Evolutionary conservation across 2,888 invertebrate genomes (phyloP), one percentile per base, ranked within the genome.

Genomic region (Mimumesa dahlbomi): DNA sequence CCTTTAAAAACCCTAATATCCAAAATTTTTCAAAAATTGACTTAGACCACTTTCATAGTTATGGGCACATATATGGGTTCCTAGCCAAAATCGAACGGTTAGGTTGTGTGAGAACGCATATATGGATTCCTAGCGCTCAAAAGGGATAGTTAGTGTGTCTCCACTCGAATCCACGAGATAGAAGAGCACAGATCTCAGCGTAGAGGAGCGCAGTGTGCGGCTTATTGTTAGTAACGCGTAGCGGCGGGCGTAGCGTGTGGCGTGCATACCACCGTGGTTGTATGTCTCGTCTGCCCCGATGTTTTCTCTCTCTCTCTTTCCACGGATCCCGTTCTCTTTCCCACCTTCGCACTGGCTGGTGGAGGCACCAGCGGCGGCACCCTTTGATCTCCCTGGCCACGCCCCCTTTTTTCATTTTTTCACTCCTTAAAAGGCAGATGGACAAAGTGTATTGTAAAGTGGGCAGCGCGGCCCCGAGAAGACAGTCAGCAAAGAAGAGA

Each of bases 371-470:
- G 72, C 80, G 81, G 88, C 89, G 89, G 89, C 85, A 77, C 76
- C 84, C 88, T 89, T 89, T 89, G 89, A 89, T 89, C 89, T 88
- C 22, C 79, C 29, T 84, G 75, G 82, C 87, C 87, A 87, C 88
- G 88, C 89, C 89, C 86, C 83, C 87, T 88, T 88, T 89, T 88
- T 88, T 87, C 85, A 85, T 89, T 88, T 88, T 88, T 88, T 88
- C 88, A 85, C 87, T 88, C 88, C 88, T 88, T 88, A 89, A 89
- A 89, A 89, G 88, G 89, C 88, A 89, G 89, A 89, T 89, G 89
- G 89, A 89, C 88, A 89, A 88, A 89, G 88, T 89, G 88, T 89
- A 88, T 89, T 89, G 89, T 89, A 89, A 89, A 89, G 89, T 89
- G 88, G 88, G 88, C 89, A 89, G 89, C 88, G 84, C 66, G 71